Conservation (phyloP, 2,113 vertebrate genomes). For the Mus spicilegus region DNA sequence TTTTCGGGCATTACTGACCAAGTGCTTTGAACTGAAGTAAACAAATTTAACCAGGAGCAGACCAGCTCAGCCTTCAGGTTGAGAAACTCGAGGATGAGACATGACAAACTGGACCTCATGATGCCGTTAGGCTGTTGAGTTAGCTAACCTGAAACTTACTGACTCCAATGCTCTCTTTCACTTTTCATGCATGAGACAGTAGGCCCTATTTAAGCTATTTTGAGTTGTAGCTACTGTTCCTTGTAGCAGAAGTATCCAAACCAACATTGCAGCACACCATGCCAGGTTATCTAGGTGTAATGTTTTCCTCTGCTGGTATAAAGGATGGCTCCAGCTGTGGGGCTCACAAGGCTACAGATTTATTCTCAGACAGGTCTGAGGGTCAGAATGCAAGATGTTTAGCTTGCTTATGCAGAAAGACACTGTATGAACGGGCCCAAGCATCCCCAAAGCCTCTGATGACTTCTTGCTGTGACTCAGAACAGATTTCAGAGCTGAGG, state of each 20-base stretch:
- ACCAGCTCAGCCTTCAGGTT: not conserved
- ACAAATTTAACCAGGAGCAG: not conserved
- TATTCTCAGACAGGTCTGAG: not conserved
- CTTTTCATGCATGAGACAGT: not conserved
- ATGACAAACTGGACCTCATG: not conserved
- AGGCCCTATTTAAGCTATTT: not conserved
- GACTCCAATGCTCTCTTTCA: not conserved
- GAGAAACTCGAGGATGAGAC: not conserved
- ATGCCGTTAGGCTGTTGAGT: not conserved
- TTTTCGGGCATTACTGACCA: not conserved
- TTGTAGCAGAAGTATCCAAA: not conserved
- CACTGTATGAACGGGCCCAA: too few relatives aligned
- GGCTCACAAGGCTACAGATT: not conserved
- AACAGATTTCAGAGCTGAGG: not conserved
- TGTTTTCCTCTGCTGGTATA: not conserved
- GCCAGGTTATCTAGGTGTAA: not conserved
- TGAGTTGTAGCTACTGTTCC: not conserved
- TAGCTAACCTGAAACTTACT: not conserved
- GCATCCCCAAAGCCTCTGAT: not conserved
- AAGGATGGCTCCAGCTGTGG: not conserved
- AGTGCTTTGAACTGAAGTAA: not conserved
- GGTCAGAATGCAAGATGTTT: not conserved
- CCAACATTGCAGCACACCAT: not conserved
- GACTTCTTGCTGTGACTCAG: not conserved
- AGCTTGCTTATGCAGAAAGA: not conserved